phyloP scores from a whole-genome alignment of 2,113 vertebrate genomes.

The Pipra filicauda region DNA sequence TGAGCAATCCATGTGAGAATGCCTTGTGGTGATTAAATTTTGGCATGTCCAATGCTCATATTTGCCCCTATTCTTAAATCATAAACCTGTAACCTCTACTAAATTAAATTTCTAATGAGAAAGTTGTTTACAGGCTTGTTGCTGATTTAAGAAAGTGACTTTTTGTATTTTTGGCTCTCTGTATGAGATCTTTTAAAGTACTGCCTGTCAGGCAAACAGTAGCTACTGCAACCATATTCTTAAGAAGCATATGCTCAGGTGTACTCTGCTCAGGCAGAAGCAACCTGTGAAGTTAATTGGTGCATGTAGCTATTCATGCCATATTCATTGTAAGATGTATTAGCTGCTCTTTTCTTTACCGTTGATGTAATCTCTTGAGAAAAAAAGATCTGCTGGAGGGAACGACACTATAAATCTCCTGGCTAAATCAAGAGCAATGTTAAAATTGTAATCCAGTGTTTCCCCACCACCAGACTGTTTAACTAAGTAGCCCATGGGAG shows the following conservation, averaged over 20 bases:
- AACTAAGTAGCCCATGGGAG: constrained; percentile 52
- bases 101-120: background rate
- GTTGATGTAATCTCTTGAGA: constrained; percentile 16
- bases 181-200: background rate
- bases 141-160: background rate
- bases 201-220: background rate
- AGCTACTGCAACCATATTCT: background rate
- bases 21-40: background rate
- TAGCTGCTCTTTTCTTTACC: constrained; percentile 56
- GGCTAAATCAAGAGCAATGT: background rate
- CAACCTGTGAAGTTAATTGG: background rate
- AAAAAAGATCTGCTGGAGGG: constrained; percentile 22
- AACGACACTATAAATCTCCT: background rate
- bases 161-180: background rate
- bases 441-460: constrained; percentile 36
- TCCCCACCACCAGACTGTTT: background rate
- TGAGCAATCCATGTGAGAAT: background rate
- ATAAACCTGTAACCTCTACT: background rate
- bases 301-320: background rate
- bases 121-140: background rate
- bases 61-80: background rate
- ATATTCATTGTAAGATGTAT: background rate
- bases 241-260: background rate
- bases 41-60: background rate
- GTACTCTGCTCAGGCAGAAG: background rate